phyloP scores from a whole-genome alignment of 2,888 invertebrate species.

The Melinaea menophilus region DNA sequence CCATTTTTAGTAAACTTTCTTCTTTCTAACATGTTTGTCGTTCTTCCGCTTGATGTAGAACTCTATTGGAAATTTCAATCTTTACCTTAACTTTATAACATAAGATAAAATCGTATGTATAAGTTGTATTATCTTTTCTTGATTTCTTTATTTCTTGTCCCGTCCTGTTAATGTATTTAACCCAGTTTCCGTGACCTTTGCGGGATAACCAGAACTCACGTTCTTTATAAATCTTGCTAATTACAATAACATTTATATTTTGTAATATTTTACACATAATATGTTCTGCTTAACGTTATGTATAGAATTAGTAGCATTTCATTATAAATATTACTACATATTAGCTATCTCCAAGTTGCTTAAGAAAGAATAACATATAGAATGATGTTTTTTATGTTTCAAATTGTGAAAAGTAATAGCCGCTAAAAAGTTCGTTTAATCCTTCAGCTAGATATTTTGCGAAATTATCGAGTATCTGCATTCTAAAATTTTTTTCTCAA shows the following conservation, averaged over 20 bases:
- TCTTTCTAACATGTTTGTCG: constrained; percentile 21
- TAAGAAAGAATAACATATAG: too few species aligned
- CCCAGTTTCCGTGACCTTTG: constrained; percentile 6
- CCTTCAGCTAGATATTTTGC: too few species aligned
- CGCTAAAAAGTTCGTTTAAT: too few species aligned
- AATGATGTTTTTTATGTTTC: too few species aligned
- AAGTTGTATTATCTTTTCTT: background rate
- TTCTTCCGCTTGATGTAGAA: constrained; percentile 22
- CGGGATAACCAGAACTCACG: background rate
- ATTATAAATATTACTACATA: too few species aligned
- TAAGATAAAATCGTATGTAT: background rate
- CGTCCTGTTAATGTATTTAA: background rate
- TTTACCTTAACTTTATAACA: constrained; percentile 20
- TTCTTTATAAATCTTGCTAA: background rate
- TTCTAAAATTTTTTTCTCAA: too few species aligned
- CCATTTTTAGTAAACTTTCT: constrained; percentile 21
- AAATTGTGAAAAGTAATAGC: too few species aligned
- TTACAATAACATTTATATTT: background rate
- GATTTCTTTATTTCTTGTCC: background rate
- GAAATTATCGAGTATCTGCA: too few species aligned
- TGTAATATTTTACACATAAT: too few species aligned
- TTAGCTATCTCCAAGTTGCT: too few species aligned
- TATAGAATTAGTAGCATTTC: too few species aligned
- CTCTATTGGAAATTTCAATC: constrained; percentile 27
- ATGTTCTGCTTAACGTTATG: too few species aligned